A percentile compares a stretch with the other conserved stretches of the same genome.
phyloP scores from a whole-genome alignment of 2,888 invertebrate species.

The Drosophila nigritarsus region DNA sequence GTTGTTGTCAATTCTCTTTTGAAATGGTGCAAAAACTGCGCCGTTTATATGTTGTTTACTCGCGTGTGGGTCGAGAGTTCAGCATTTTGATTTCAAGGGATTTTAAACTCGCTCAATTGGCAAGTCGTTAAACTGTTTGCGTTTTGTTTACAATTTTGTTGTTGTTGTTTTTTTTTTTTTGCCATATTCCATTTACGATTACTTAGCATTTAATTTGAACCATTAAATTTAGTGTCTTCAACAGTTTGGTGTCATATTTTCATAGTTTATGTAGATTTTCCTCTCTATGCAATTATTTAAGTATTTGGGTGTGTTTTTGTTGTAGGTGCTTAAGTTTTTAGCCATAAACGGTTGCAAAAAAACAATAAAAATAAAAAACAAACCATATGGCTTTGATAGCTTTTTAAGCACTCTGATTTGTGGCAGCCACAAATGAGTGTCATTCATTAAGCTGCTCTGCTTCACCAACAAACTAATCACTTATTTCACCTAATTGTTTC shows the following conservation, averaged over 20 bases:
- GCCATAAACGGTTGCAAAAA: not conserved
- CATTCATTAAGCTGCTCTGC: not conserved
- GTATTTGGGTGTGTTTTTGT: slow-evolving; percentile 1
- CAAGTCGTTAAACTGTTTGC: slow-evolving; percentile 22
- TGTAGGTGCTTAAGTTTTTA: slow-evolving; percentile 31
- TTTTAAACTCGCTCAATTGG: slow-evolving; percentile 22
- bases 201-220: slow-evolving; percentile 29
- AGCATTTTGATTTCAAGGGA: slow-evolving; percentile 10
- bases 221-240: slow-evolving; percentile 33
- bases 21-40: slow-evolving; percentile 36
- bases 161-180: not conserved
- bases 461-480: not conserved
- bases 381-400: slow-evolving; percentile 4
- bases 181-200: slow-evolving; percentile 36
- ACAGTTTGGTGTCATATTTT: slow-evolving; percentile 33
- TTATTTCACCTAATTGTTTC: not conserved
- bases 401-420: slow-evolving; percentile 29
- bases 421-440: not conserved
- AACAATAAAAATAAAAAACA: not conserved
- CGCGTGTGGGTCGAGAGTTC: slow-evolving; percentile 28
- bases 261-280: slow-evolving; percentile 16
- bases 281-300: slow-evolving; percentile 6
- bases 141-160: slow-evolving; percentile 39
- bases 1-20: slow-evolving; percentile 49
- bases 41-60: slow-evolving; percentile 29